These are phyloP conservation scores for Ylistrum balloti DNA, from an alignment of 1,140 invertebrate species.

Conservation along the genomic window DNA sequence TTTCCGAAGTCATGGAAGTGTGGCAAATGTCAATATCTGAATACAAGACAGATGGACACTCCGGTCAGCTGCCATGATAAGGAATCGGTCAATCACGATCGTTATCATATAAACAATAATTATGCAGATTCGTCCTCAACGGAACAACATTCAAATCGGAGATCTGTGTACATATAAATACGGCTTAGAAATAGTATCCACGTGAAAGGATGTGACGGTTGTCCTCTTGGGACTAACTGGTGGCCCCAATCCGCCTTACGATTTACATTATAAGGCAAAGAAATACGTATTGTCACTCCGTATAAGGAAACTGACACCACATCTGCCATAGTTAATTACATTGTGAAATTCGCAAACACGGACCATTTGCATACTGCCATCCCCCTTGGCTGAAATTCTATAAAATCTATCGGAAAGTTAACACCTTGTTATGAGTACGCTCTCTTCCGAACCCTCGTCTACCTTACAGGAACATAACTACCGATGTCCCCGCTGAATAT, in stretches of 20 bases:
- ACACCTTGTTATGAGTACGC: neutral
- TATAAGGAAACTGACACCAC: constrained; percentile 33
- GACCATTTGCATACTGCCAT: constrained; percentile 18
- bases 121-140: neutral
- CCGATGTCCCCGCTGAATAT: neutral
- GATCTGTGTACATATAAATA: constrained; percentile 21
- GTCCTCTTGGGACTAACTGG: neutral
- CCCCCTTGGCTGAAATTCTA: constrained; percentile 9
- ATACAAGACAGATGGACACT: constrained; percentile 23
- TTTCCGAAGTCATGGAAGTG: neutral
- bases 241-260: neutral
- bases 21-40: neutral
- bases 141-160: neutral
- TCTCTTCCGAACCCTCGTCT: neutral
- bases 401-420: constrained; percentile 36
- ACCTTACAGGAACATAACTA: constrained; percentile 7
- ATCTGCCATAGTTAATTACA: constrained; percentile 27
- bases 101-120: constrained; percentile 36
- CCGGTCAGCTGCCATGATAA: neutral
- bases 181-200: neutral
- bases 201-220: constrained; percentile 14
- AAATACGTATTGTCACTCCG: constrained; percentile 15
- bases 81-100: constrained; percentile 5
- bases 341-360: neutral
- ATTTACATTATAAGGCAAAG: constrained; percentile 36